Conservation (phyloP, 2,888 invertebrate genomes). For the Pollenia angustigena region DNA sequence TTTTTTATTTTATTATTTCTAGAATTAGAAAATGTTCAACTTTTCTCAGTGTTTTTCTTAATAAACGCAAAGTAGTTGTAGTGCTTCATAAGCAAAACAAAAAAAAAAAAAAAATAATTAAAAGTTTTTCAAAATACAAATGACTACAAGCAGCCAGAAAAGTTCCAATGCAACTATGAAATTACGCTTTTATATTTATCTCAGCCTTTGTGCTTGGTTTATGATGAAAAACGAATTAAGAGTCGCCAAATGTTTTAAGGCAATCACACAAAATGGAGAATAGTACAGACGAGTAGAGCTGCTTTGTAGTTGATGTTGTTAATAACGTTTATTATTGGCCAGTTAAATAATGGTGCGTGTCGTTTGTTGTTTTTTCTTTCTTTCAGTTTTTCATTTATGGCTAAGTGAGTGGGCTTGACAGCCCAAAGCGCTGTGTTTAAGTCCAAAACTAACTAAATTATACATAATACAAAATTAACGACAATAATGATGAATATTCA, state of each 20-base stretch:
- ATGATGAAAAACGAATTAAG: not conserved
- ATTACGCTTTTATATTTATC: not conserved
- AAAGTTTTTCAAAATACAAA: constrained; percentile 16
- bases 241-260: constrained; percentile 15
- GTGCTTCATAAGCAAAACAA: not conserved
- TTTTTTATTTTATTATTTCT: constrained; percentile 15
- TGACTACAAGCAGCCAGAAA: not conserved
- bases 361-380: not conserved
- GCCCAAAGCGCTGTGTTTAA: not conserved
- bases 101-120: constrained; percentile 9
- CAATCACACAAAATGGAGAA: not conserved
- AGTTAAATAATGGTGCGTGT: not conserved
- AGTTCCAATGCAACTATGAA: not conserved
- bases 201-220: not conserved
- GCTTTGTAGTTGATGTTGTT: not conserved
- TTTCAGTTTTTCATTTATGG: too few relatives aligned
- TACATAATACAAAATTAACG: constrained; percentile 1
- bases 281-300: not conserved
- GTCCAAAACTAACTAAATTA: constrained; percentile 22
- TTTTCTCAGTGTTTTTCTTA: not conserved
- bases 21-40: not conserved
- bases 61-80: not conserved
- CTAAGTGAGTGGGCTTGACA: not conserved
- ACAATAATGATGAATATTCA: constrained; percentile 7
- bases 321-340: constrained; percentile 8